Conservation (phyloP, 2,113 vertebrate species). For the Catagonus wagneri region DNA sequence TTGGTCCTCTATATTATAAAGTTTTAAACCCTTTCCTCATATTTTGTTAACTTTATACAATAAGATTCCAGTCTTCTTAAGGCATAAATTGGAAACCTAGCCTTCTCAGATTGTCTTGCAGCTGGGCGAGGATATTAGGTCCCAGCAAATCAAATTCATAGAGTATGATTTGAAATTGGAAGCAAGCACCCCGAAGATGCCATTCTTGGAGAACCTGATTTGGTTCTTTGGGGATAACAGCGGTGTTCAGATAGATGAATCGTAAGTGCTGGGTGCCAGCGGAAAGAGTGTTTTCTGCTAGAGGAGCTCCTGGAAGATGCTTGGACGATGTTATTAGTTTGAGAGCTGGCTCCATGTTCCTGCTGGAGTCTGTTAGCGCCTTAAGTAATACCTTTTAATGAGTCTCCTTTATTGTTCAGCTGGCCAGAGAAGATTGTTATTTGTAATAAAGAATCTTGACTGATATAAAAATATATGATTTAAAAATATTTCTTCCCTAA, state of each 20-base stretch:
- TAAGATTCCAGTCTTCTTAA: background rate
- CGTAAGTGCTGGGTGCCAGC: background rate
- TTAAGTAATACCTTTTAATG: background rate
- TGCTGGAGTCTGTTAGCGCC: background rate
- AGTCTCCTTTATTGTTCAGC: background rate
- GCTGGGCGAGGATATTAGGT: background rate
- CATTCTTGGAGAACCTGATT: background rate
- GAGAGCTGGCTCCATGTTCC: background rate
- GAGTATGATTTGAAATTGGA: background rate
- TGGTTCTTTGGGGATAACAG: background rate
- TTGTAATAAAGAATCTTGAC: background rate
- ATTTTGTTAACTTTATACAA: slow-evolving; percentile 29
- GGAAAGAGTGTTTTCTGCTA: background rate
- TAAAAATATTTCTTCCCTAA: slow-evolving; percentile 20
- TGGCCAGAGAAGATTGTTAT: background rate
- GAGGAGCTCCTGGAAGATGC: background rate
- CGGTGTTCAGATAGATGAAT: background rate
- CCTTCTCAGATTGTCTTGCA: background rate
- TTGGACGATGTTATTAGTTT: background rate
- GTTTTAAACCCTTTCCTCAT: background rate
- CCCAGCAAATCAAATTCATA: background rate
- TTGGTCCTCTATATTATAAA: background rate
- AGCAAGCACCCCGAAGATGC: background rate
- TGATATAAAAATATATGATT: background rate
- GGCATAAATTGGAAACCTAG: slow-evolving; percentile 11